Conservation (phyloP, 2,797 vertebrate genomes). For the Odontamblyopus lacepedii region DNA sequence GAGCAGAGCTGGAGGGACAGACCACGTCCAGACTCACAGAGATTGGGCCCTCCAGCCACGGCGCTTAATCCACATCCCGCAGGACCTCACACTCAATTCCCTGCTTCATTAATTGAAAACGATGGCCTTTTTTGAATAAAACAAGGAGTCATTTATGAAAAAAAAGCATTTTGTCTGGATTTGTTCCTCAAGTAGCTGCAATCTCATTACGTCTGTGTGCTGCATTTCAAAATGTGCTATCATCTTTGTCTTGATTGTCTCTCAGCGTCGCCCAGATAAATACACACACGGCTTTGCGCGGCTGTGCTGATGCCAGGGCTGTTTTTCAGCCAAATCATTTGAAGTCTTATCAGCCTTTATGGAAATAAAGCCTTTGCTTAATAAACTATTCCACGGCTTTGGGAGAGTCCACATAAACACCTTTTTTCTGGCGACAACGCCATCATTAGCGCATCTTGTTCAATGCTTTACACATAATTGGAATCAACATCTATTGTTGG, state of each 20-base stretch:
- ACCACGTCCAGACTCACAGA: slow-evolving; percentile 56
- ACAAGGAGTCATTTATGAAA: slow-evolving; percentile 56
- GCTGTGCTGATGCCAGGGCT: slow-evolving; percentile 56
- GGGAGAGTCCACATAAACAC: slow-evolving; percentile 69
- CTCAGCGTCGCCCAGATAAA: slow-evolving; percentile 61
- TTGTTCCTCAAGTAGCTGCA: slow-evolving; percentile 66
- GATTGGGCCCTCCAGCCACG: slow-evolving; percentile 89
- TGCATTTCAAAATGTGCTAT: slow-evolving; percentile 68
- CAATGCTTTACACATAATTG: slow-evolving; percentile 78
- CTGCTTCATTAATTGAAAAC: slow-evolving; percentile 99
- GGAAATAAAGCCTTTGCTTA: slow-evolving; percentile 75
- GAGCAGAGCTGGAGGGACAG: slow-evolving; percentile 48
- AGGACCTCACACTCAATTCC: slow-evolving; percentile 91
- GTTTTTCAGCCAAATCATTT: slow-evolving; percentile 70
- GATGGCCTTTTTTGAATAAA: slow-evolving; percentile 80
- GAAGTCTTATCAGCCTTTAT: slow-evolving; percentile 76
- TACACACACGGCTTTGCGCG: slow-evolving; percentile 57
- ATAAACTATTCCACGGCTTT: slow-evolving; percentile 70
- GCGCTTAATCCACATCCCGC: slow-evolving; percentile 94
- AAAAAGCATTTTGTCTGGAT: slow-evolving; percentile 69
- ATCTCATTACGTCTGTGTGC: slow-evolving; percentile 68
- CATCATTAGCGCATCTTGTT: slow-evolving; percentile 80
- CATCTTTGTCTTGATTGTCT: slow-evolving; percentile 74
- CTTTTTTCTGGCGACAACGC: slow-evolving; percentile 65
- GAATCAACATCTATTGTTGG: slow-evolving; percentile 80